Evolutionary conservation across 2,888 invertebrate genomes (phyloP).

Genomic region (Ophion obscuratus): DNA sequence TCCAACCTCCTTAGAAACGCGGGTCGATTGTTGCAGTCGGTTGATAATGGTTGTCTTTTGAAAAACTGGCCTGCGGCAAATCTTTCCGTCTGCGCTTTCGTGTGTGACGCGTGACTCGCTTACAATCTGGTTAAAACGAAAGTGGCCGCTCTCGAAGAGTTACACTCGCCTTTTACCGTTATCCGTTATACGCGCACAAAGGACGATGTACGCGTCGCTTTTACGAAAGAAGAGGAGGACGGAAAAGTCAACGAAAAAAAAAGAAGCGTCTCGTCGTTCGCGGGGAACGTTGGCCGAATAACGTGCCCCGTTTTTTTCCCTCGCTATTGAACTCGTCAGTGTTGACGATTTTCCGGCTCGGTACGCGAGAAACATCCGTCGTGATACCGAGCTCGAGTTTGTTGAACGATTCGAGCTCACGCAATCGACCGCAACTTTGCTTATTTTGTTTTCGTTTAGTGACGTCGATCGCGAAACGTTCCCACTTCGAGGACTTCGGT

Average conservation of each 20-base stretch:
- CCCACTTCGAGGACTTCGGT: too few relatives aligned
- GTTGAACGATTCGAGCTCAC: background rate
- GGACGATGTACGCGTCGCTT: conserved; percentile 43
- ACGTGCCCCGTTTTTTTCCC: background rate
- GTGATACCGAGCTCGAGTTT: background rate
- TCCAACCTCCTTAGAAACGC: too few relatives aligned
- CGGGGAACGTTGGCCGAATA: background rate
- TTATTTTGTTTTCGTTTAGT: too few relatives aligned
- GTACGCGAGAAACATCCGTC: too few relatives aligned
- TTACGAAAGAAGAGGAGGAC: conserved; percentile 23
- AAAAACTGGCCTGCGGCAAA: conserved; percentile 32
- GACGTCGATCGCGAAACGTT: too few relatives aligned
- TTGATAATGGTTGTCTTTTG: conserved; percentile 4
- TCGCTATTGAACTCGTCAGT: background rate
- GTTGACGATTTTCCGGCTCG: background rate
- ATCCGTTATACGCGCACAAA: conserved; percentile 57
- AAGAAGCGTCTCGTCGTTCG: background rate
- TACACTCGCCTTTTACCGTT: conserved; percentile 57
- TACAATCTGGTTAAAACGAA: conserved; percentile 70
- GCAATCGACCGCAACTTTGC: too few relatives aligned
- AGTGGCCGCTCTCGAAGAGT: conserved; percentile 59
- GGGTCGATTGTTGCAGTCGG: background rate
- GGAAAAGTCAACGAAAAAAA: conserved; percentile 4
- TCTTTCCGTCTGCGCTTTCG: conserved; percentile 43
- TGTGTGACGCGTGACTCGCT: conserved; percentile 62